A percentile compares a stretch with the other conserved stretches of the same genome.
Conservation (phyloP, 2,888 invertebrate genomes). For the Chrysotoxum bicinctum region DNA sequence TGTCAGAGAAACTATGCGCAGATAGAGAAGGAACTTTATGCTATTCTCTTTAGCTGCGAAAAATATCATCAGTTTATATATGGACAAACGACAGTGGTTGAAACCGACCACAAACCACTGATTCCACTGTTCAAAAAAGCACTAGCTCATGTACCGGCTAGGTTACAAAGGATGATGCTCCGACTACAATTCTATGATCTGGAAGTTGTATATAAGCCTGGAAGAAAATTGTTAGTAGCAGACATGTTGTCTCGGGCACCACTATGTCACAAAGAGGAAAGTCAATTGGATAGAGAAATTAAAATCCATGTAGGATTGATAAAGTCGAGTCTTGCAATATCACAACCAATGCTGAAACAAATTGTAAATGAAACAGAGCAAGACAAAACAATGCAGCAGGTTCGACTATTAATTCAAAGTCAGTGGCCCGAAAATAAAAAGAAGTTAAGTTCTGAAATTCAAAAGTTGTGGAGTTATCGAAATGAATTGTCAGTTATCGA, state of each 20-base stretch:
- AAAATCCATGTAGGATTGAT: constrained; percentile 5
- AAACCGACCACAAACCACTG: not conserved
- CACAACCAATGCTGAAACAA: constrained; percentile 6
- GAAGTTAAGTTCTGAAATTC: not conserved
- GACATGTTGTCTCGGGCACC: constrained; percentile 79
- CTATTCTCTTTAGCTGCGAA: constrained; percentile 68
- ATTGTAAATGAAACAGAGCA: not conserved
- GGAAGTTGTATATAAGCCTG: not conserved
- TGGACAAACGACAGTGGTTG: constrained; percentile 31
- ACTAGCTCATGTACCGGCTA: constrained; percentile 50
- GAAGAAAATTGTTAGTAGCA: not conserved
- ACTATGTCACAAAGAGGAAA: constrained; percentile 30
- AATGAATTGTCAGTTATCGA: not conserved
- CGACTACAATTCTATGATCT: constrained; percentile 61
- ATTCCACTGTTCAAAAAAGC: constrained; percentile 61
- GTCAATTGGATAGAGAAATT: constrained; percentile 27
- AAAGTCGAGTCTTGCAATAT: constrained; percentile 22
- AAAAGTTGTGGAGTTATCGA: constrained; percentile 17
- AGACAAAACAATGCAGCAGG: not conserved
- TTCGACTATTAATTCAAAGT: not conserved
- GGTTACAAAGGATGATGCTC: constrained; percentile 66
- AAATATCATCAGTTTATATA: constrained; percentile 68
- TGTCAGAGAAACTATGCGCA: constrained; percentile 66
- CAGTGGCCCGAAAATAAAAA: constrained; percentile 13
- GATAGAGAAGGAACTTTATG: constrained; percentile 71